Conservation (phyloP, 2,113 vertebrate species). For the Pelusios castaneus region DNA sequence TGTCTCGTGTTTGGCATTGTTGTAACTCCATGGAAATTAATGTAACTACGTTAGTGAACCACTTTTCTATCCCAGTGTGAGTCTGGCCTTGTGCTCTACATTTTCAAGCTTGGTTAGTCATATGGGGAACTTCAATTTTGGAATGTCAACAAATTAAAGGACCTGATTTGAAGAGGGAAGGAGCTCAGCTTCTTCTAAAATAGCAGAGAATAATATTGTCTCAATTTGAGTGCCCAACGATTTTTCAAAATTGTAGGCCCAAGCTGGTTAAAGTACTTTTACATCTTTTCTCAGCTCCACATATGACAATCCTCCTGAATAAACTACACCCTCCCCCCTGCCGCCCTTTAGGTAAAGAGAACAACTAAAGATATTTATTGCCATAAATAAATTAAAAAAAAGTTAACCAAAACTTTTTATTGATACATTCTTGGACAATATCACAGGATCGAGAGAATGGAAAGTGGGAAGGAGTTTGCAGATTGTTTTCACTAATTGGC, state of each 20-base stretch:
- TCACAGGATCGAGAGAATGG: conserved; percentile 83
- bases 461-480: conserved; percentile 68
- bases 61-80: not conserved
- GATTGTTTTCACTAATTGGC: conserved; percentile 84
- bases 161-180: not conserved
- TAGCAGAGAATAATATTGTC: not conserved
- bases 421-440: conserved; percentile 89
- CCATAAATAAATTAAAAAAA: conserved; percentile 85
- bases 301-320: not conserved
- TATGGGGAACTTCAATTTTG: not conserved
- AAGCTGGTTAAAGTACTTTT: accelerated
- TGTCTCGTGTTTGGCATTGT: not conserved
- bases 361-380: conserved; percentile 72
- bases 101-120: not conserved
- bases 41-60: not conserved
- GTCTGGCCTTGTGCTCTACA: not conserved
- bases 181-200: not conserved
- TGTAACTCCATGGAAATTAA: not conserved
- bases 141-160: not conserved
- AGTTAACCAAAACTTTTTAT: conserved; percentile 90
- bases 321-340: conserved; percentile 35
- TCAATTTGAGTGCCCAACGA: not conserved
- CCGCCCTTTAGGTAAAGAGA: conserved; percentile 19
- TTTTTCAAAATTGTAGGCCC: not conserved
- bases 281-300: accelerated